Percentiles rank a stretch among this genome's conserved stretches.
These are phyloP conservation scores for Morpho deidamia DNA, from an alignment of 2,888 invertebrate genomes.

Conservation along the genomic window DNA sequence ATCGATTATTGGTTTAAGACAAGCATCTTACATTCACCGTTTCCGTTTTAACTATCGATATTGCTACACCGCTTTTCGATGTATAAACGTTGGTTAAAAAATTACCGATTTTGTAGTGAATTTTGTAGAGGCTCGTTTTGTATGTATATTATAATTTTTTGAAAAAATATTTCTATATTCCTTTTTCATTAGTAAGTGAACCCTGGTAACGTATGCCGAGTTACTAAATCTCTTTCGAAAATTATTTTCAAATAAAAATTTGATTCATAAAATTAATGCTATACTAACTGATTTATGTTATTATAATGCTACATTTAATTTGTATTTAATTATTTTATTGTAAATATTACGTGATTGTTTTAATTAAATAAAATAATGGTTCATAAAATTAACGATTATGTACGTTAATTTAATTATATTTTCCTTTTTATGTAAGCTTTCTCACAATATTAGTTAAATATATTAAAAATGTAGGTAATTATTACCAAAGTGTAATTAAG, in stretches of 20 bases:
- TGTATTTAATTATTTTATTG: conserved; percentile 18
- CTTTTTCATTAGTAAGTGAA: neutral
- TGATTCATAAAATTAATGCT: conserved; percentile 4
- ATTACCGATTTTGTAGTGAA: neutral
- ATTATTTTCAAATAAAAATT: neutral
- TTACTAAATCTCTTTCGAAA: conserved; percentile 15
- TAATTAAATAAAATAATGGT: conserved; percentile 9
- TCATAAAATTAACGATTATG: conserved; percentile 10
- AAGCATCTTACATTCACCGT: conserved; percentile 8
- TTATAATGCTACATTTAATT: conserved; percentile 7
- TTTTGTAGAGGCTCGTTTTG: conserved; percentile 8
- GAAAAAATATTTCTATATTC: too few species aligned
- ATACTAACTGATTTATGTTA: conserved; percentile 11
- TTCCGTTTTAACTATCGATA: conserved; percentile 1
- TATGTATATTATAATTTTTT: too few species aligned
- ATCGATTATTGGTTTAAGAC: conserved; percentile 26
- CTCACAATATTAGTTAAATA: conserved; percentile 51
- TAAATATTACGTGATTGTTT: conserved; percentile 20
- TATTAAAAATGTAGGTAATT: conserved; percentile 62
- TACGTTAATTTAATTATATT: conserved; percentile 15
- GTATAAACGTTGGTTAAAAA: conserved; percentile 17
- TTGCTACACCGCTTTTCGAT: conserved; percentile 23
- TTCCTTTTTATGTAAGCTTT: conserved; percentile 24
- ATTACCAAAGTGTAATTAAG: conserved; percentile 77
- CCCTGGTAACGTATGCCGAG: conserved; percentile 18